Evolutionary conservation across 2,797 vertebrate species (phyloP).

Genomic region (Jordanella pulchra): DNA sequence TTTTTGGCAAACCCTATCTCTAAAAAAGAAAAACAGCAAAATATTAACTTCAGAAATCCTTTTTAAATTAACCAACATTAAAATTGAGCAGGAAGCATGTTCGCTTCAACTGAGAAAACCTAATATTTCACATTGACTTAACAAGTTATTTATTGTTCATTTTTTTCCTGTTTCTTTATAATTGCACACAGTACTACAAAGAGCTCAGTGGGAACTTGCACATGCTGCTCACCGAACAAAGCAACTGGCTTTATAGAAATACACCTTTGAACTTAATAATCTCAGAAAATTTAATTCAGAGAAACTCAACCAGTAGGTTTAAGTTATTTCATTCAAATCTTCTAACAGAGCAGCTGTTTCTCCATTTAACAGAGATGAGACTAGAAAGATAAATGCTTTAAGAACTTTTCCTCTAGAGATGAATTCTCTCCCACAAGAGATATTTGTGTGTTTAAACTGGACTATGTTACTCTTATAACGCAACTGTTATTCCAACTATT

Average conservation of each 20-base stretch:
- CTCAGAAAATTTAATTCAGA: constrained; percentile 57
- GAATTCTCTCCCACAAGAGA: background rate
- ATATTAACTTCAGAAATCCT: background rate
- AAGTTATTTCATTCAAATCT: constrained; percentile 65
- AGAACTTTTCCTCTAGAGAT: background rate
- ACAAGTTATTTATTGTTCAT: constrained; percentile 24
- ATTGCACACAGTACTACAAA: constrained; percentile 10
- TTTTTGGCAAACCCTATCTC: background rate
- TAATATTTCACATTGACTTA: background rate
- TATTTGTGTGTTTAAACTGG: background rate
- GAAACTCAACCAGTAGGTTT: constrained; percentile 71
- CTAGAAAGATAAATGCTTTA: constrained; percentile 39
- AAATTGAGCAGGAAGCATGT: background rate
- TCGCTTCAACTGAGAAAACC: background rate
- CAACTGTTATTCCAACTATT: no score
- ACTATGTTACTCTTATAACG: background rate
- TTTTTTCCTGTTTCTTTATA: background rate
- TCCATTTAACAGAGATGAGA: constrained; percentile 52
- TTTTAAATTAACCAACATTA: background rate
- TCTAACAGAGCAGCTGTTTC: constrained; percentile 52
- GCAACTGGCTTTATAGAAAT: constrained; percentile 44
- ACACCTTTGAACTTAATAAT: constrained; percentile 52
- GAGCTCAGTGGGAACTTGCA: constrained; percentile 24
- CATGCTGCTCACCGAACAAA: constrained; percentile 28
- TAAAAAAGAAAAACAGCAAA: background rate